phyloP scores from a whole-genome alignment of 37 sponge, comb jelly and placozoan genomes.

The Chondrilla cf. caribensis region DNA sequence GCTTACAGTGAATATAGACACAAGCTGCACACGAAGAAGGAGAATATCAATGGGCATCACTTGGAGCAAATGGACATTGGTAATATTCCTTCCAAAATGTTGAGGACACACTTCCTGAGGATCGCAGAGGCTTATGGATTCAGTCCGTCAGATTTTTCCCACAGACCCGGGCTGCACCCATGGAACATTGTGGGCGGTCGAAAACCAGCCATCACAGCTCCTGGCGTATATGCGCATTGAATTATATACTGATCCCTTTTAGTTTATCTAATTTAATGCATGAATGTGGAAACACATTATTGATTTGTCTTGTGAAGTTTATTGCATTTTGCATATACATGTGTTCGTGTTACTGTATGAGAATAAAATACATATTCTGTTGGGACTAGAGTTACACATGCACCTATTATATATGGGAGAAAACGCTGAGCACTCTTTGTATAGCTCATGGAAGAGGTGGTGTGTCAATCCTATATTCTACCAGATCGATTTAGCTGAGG shows the following conservation, averaged over 20 bases:
- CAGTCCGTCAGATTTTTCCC: slow-evolving; percentile 29
- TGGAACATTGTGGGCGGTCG: slow-evolving; percentile 14
- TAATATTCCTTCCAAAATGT: slow-evolving; percentile 27
- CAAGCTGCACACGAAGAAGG: slow-evolving; percentile 19
- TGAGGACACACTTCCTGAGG: slow-evolving; percentile 32
- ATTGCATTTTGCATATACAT: no score
- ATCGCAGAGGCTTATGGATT: slow-evolving; percentile 54
- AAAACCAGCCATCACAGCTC: not conserved
- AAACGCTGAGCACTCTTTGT: no score
- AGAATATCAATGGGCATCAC: slow-evolving; percentile 20
- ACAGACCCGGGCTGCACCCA: not conserved
- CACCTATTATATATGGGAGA: no score
- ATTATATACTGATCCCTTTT: not conserved
- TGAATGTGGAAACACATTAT: not conserved
- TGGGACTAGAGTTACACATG: no score
- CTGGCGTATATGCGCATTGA: not conserved
- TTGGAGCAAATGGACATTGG: slow-evolving; percentile 40
- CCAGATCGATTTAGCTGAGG: no score
- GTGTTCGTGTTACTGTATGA: no score
- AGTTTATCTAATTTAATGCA: not conserved
- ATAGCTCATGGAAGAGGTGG: no score
- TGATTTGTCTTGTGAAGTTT: no score
- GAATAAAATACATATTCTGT: no score
- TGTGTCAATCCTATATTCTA: no score
- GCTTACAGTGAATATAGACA: slow-evolving; percentile 28